Evolutionary conservation across 2,797 vertebrate species (phyloP).

Genomic region (Hippoglossus hippoglossus): DNA sequence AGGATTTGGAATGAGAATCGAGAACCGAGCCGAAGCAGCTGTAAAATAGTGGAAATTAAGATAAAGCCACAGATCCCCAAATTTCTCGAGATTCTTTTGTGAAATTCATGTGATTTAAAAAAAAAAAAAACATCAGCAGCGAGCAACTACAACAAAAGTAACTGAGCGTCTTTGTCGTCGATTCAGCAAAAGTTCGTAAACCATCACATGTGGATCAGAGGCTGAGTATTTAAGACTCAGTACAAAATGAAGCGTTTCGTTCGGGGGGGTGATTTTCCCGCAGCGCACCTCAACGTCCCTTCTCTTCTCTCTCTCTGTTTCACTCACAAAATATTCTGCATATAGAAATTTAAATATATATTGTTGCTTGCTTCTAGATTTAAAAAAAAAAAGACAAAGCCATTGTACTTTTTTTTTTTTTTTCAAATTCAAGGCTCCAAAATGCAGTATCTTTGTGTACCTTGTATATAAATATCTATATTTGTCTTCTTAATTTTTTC

Average conservation of each 20-base stretch:
- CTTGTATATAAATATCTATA: conserved; percentile 69
- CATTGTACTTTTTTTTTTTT: conserved; percentile 39
- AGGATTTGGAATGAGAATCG: neutral
- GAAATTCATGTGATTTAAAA: neutral
- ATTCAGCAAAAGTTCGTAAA: too few relatives aligned
- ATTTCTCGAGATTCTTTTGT: neutral
- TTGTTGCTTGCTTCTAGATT: conserved; percentile 40
- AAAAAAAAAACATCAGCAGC: neutral
- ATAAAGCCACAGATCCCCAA: too few relatives aligned
- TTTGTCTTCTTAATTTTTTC: conserved; percentile 26
- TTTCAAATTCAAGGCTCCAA: conserved; percentile 56
- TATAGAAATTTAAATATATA: conserved; percentile 43
- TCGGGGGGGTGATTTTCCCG: neutral
- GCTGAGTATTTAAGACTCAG: conserved; percentile 20
- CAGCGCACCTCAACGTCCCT: neutral
- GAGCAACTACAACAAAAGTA: neutral
- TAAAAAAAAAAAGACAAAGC: conserved; percentile 2
- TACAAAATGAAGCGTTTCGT: conserved; percentile 26
- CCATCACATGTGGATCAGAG: neutral
- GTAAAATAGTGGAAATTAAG: neutral
- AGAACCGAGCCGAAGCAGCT: conserved; percentile 2
- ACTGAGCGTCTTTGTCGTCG: neutral
- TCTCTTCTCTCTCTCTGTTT: conserved; percentile 1
- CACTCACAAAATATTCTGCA: conserved; percentile 42
- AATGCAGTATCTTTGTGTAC: conserved; percentile 81